Percentiles rank a stretch among this genome's conserved stretches.
phyloP scores from a whole-genome alignment of 2,797 vertebrate species.

The Muraenolepis orangiensis region DNA sequence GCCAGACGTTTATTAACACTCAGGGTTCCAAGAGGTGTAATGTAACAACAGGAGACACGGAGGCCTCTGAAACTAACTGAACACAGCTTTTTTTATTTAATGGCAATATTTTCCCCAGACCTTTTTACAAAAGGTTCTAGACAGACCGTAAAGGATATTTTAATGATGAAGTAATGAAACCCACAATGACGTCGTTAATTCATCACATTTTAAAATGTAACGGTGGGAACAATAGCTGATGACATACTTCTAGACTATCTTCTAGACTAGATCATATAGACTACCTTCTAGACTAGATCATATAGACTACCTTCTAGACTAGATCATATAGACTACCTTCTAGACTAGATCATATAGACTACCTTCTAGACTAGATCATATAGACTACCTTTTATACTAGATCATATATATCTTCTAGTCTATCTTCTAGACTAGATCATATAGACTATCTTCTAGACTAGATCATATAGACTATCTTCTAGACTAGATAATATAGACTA shows the following conservation, averaged over 20 bases:
- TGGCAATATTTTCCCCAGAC: conserved; percentile 2
- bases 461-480: not conserved
- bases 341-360: no score
- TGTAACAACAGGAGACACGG: conserved; percentile 7
- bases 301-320: not conserved
- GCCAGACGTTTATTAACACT: conserved; percentile 23
- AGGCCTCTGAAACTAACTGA: conserved; percentile 7
- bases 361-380: no score
- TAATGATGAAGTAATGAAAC: not conserved
- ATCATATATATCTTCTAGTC: no score
- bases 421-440: no score
- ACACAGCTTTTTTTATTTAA: conserved; percentile 5
- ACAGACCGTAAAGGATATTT: not conserved
- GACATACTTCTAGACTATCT: not conserved
- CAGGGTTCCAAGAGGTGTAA: conserved; percentile 9
- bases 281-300: not conserved
- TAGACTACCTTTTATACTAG: no score
- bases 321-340: no score
- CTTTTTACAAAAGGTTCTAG: conserved; percentile 1
- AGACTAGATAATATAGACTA: not conserved
- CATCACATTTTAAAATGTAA: not conserved
- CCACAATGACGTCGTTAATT: not conserved
- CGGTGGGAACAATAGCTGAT: not conserved
- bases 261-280: not conserved
- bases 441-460: no score